Percentiles rank a stretch among this genome's conserved stretches.
These are phyloP conservation scores for Eupleurogrammus muticus DNA, from an alignment of 2,797 vertebrate species.

Conservation along the genomic window DNA sequence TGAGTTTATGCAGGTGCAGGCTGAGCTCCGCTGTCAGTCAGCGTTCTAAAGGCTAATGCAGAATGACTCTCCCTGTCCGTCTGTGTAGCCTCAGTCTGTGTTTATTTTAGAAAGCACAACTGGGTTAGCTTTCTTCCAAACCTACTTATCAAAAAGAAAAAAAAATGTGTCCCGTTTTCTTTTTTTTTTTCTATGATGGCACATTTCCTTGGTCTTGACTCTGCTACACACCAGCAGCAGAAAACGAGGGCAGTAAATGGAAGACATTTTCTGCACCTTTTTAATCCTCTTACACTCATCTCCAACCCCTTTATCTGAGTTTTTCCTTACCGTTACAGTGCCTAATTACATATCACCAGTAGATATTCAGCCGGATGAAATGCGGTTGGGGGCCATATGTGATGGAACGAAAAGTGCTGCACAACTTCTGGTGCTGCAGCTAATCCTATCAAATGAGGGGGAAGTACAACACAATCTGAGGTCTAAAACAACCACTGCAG, in stretches of 20 bases:
- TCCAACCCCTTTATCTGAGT: slow-evolving; percentile 51
- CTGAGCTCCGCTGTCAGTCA: slow-evolving; percentile 65
- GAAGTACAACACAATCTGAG: slow-evolving; percentile 68
- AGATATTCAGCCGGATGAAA: slow-evolving; percentile 39
- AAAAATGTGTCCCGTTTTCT: slow-evolving; percentile 15
- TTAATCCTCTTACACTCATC: slow-evolving; percentile 61
- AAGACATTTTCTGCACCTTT: slow-evolving; percentile 58
- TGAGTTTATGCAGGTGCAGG: slow-evolving; percentile 53
- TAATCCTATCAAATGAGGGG: slow-evolving; percentile 79
- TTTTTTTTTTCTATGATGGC: slow-evolving; percentile 8
- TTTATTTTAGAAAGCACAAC: slow-evolving; percentile 55
- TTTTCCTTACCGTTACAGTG: slow-evolving; percentile 49
- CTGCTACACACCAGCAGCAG: slow-evolving; percentile 4
- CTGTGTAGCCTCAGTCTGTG: slow-evolving; percentile 46
- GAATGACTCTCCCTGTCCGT: slow-evolving; percentile 57
- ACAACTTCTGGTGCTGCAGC: slow-evolving; percentile 52
- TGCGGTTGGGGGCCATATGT: slow-evolving; percentile 41
- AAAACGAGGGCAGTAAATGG: slow-evolving; percentile 22
- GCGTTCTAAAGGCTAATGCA: slow-evolving; percentile 67
- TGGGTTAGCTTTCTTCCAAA: slow-evolving; percentile 41
- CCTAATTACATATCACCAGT: slow-evolving; percentile 61
- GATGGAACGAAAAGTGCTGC: slow-evolving; percentile 56
- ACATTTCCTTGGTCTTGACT: slow-evolving; percentile 19
- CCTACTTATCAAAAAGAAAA: slow-evolving; percentile 40
- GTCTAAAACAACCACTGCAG: slow-evolving; percentile 68